Base-by-base conservation (phyloP, 2,888 invertebrate species). In the Hylaea fasciaria region DNA sequence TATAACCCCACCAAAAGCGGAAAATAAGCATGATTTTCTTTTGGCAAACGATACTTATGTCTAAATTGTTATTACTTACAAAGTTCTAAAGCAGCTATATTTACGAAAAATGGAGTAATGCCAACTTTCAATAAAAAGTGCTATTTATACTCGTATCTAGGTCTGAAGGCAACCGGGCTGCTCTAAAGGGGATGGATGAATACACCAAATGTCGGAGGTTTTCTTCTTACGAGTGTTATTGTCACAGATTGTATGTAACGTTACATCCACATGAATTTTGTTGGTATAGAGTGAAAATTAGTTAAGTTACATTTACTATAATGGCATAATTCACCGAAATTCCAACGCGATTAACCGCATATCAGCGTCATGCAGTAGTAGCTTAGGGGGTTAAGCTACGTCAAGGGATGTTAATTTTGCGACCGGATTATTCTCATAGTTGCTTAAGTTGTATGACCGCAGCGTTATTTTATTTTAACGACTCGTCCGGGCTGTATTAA, bases 21-120 rank as follows among this genome's bases (percentile, higher is more conserved):
- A 70, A 71, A 70, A 66, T 69, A 68, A 70, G 61, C 62, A 62
- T 61, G 62, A 73, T 73, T 71, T 77, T 52, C 43, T 62, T 77
- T 78, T 82, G 81, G 80, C 78, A 77, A 71, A 62, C 69, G 64
- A 63, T 69, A 64, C 68, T 73, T 73, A 72, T 70, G 68, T 53
- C 64, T 62, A 72, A 76, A 76, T 76, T 80, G 75, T 81, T 84
- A 77, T 81, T 80, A 78, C 74, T 71, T 70, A 72, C 71, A 71
- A 73, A 75, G 73, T 76, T 77, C 74, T 73, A 74, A 78, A 75
- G 72, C 72, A 72, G 73, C 76, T 74, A 76, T 79, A 79, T 82
- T 83, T 81, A 80, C 77, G 78, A 77, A 71, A 73, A 74, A 78
- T 86, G 85, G 85, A 86, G 74, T 74, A 69, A 73, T 82, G 86